Evolutionary conservation across 2,888 invertebrate genomes (phyloP).

Genomic region (Halictus ligatus): DNA sequence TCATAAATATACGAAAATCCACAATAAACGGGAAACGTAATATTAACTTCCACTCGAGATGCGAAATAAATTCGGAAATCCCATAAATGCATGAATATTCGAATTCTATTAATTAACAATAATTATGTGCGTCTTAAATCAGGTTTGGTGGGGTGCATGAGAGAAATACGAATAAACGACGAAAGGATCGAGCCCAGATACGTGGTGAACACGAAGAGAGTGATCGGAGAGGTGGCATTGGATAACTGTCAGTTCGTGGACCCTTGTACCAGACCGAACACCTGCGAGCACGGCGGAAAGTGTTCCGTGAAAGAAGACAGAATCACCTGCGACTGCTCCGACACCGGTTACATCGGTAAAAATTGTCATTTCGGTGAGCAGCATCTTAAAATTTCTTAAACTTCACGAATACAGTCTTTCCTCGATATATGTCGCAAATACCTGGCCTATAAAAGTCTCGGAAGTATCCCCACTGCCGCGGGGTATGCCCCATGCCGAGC

Average conservation of each 20-base stretch:
- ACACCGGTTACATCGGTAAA: conserved; percentile 96
- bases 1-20: neutral
- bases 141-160: conserved; percentile 96
- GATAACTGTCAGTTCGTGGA: conserved; percentile 96
- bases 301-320: conserved; percentile 95
- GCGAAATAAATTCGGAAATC: too few species aligned
- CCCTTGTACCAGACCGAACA: conserved; percentile 94
- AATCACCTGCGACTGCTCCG: conserved; percentile 95
- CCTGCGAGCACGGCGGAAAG: conserved; percentile 96
- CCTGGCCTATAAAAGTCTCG: too few species aligned
- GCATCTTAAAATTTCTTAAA: neutral
- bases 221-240: conserved; percentile 94
- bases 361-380: conserved; percentile 94
- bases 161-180: conserved; percentile 94
- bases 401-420: too few species aligned
- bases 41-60: neutral
- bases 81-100: too few species aligned
- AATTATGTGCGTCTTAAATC: neutral
- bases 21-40: neutral
- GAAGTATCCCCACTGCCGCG: too few species aligned
- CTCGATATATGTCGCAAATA: too few species aligned
- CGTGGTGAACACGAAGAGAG: conserved; percentile 92
- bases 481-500: too few species aligned
- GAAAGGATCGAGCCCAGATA: conserved; percentile 92
- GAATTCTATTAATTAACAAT: neutral